Base-by-base conservation (phyloP, 2,888 invertebrate species). In the Spilosoma lubricipeda region DNA sequence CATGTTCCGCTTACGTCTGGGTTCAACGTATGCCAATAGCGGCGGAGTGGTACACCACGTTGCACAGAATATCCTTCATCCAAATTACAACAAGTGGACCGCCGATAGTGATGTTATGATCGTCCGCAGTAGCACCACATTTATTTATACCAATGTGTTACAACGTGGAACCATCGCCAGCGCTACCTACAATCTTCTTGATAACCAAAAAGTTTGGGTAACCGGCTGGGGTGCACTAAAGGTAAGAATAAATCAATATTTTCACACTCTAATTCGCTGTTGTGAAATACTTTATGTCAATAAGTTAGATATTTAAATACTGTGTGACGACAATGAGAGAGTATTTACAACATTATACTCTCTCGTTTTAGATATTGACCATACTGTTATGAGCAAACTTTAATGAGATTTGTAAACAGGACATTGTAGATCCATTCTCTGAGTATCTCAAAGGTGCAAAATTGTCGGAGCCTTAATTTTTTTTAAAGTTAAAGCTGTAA, bases 101-200 rank as follows among this genome's bases (percentile, higher is more conserved):
- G 27, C 79, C 0, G 67, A 67, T 30, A 27, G 1, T 48, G 67
- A 67, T 67, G 30, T 67, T 18, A 18, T 30, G 27, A 67, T 67
- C 15, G 27, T 45, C 8, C 67, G 67, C 45, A 48, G n/a, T 30
- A 4, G 18, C 48, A 13, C 30, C 48, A 68, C 36, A 11, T 85
- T 86, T 3, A 11, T n/a, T 8, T 85, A 74, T 48, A 80, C 76
- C 69, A 72, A 75, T 3, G 66, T 65, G 0, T 77, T 79, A 15
- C 80, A 73, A 0, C 72, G 84, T 0, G 86, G 70, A 71, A 76
- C 76, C 18, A 86, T 91, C 15, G 88, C 90, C 75, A 87, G 91
- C 0, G 3, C 83, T 30, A 89, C 84, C 76, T 91, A 89, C 76
- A 68, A 68, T 33, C 48, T 68, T 4, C 20, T 9, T 20, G 67